Evolutionary conservation across 2,113 vertebrate genomes (phyloP).

Genomic region (Etheostoma cragini): DNA sequence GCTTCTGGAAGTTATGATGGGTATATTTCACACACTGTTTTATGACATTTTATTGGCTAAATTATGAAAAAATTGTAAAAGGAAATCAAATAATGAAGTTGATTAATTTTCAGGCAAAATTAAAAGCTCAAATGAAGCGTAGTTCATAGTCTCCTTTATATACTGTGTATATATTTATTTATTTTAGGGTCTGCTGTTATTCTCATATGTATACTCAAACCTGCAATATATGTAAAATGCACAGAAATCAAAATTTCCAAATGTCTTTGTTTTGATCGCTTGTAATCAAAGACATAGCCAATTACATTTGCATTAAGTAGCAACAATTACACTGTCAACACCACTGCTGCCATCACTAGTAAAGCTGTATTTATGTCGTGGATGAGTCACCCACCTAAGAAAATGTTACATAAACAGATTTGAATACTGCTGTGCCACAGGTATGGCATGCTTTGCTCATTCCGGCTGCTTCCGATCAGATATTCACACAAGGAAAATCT

Average conservation of each 20-base stretch:
- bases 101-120: background rate
- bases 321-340: background rate
- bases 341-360: background rate
- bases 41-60: background rate
- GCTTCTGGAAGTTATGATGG: background rate
- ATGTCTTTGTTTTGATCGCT: background rate
- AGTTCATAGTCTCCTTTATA: background rate
- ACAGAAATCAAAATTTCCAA: background rate
- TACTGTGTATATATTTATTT: no score
- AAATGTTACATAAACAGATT: background rate
- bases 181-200: background rate
- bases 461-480: background rate
- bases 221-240: background rate
- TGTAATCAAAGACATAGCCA: background rate
- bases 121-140: background rate
- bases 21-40: background rate
- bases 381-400: background rate
- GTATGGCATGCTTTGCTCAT: background rate
- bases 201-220: background rate
- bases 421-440: background rate
- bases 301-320: background rate
- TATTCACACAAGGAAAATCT: background rate
- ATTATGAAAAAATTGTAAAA: background rate
- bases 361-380: background rate
- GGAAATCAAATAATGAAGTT: background rate